Evolutionary conservation across 2,113 vertebrate genomes (phyloP).

Genomic region (Vimba vimba): DNA sequence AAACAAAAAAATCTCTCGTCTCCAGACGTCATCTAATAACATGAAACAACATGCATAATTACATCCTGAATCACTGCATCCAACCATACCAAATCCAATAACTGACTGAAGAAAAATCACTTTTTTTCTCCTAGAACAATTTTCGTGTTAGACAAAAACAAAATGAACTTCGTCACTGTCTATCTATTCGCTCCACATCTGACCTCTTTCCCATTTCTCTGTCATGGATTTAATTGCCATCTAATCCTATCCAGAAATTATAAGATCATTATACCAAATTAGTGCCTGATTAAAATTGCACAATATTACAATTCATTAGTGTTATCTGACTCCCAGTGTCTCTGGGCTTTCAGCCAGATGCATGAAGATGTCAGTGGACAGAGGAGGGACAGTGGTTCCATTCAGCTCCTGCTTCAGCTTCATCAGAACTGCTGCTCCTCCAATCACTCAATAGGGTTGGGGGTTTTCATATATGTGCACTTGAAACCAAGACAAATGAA

Average conservation of each 20-base stretch:
- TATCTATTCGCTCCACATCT: slow-evolving; percentile 52
- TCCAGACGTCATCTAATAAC: slow-evolving; percentile 63
- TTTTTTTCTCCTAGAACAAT: slow-evolving; percentile 53
- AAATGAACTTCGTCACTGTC: slow-evolving; percentile 36
- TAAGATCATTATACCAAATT: slow-evolving; percentile 68
- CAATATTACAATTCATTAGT: slow-evolving; percentile 72
- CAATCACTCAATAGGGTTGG: background rate
- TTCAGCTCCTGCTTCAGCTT: slow-evolving; percentile 57
- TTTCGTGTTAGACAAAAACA: slow-evolving; percentile 50
- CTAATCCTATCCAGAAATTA: slow-evolving; percentile 61
- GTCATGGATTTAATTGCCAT: slow-evolving; percentile 60
- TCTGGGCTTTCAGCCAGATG: slow-evolving; percentile 68
- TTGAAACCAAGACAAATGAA: background rate
- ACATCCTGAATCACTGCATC: slow-evolving; percentile 55
- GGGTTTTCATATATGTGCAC: background rate
- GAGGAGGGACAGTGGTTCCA: slow-evolving; percentile 51
- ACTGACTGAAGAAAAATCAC: slow-evolving; percentile 53
- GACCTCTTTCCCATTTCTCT: slow-evolving; percentile 58
- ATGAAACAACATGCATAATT: slow-evolving; percentile 57
- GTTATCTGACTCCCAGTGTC: slow-evolving; percentile 66
- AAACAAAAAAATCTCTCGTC: slow-evolving; percentile 52
- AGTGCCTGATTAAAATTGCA: slow-evolving; percentile 68
- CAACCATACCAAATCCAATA: slow-evolving; percentile 67
- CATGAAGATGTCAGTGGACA: slow-evolving; percentile 61
- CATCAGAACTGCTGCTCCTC: background rate